phyloP scores from a whole-genome alignment of 1,140 invertebrate species.

The Semibalanus balanoides region DNA sequence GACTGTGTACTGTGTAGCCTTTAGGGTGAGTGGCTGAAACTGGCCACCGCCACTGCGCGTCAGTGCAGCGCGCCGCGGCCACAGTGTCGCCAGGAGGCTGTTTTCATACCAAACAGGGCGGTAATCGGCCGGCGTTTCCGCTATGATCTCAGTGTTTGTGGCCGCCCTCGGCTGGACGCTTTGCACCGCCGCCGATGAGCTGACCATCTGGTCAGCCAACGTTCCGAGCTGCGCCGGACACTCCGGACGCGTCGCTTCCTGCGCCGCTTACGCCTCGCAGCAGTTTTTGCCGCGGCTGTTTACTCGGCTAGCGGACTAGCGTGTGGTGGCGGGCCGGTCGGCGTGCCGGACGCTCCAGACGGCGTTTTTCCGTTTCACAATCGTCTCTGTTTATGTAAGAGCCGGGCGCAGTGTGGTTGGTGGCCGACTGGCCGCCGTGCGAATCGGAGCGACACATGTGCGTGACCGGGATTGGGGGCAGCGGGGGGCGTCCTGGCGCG shows the following conservation, averaged over 20 bases:
- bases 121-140: neutral
- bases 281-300: neutral
- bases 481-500: too few species aligned
- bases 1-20: too few species aligned
- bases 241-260: constrained; percentile 8
- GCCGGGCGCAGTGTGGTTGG: too few species aligned
- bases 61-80: too few species aligned
- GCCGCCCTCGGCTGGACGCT: neutral
- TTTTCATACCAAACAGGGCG: neutral
- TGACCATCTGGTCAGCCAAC: too few species aligned
- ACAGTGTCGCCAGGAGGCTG: too few species aligned
- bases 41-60: too few species aligned
- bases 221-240: too few species aligned
- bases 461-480: neutral
- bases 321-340: neutral
- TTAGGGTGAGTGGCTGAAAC: too few species aligned
- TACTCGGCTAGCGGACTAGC: neutral
- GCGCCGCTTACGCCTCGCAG: neutral
- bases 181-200: neutral
- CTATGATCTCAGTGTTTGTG: constrained; percentile 12
- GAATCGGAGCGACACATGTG: neutral
- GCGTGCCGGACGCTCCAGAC: neutral
- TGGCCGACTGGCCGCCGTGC: too few species aligned
- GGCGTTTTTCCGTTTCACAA: neutral
- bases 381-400: neutral